phyloP scores from a whole-genome alignment of 2,113 vertebrate genomes.

The Burhinus bistriatus region DNA sequence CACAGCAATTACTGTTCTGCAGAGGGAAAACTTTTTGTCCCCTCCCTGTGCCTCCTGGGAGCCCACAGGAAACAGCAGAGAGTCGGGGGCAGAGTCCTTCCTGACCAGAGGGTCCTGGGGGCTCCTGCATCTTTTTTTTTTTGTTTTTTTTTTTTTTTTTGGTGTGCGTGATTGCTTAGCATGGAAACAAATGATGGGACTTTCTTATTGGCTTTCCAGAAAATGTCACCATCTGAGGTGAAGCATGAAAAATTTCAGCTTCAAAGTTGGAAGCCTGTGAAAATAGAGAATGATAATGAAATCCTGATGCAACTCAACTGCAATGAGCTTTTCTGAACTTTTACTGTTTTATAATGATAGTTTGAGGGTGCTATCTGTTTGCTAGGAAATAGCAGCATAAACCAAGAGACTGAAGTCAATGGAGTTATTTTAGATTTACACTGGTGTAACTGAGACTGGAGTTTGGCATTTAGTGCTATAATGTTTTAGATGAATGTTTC shows the following conservation, averaged over 20 bases:
- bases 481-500: neutral
- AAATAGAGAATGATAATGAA: neutral
- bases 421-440: neutral
- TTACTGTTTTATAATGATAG: neutral
- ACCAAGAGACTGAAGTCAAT: neutral
- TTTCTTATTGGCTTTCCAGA: neutral
- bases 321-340: neutral
- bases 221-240: neutral
- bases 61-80: neutral
- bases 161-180: neutral
- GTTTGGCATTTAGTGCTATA: neutral
- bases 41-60: rapidly evolving
- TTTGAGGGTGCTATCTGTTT: neutral
- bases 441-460: neutral
- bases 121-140: neutral
- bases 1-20: neutral
- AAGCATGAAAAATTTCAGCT: neutral
- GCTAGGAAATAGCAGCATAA: neutral
- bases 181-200: neutral
- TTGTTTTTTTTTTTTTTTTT: neutral
- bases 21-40: neutral
- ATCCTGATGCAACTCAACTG: neutral
- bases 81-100: neutral
- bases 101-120: neutral
- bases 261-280: neutral